Evolutionary conservation across 2,797 vertebrate genomes (phyloP).

Genomic region (Spinibarbus caldwelli): DNA sequence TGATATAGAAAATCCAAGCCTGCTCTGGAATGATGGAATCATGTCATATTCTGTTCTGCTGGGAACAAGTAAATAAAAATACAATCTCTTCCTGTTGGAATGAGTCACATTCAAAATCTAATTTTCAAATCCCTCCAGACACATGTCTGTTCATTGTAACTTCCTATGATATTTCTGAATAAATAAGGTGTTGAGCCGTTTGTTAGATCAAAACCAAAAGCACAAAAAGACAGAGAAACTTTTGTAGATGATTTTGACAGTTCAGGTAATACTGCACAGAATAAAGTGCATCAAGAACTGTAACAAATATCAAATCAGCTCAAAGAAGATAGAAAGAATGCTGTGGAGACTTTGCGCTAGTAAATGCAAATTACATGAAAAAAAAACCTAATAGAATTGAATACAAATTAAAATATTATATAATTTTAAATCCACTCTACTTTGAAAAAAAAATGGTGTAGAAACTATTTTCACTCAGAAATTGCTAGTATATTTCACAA

Average conservation of each 20-base stretch:
- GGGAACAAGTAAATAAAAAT: constrained; percentile 6
- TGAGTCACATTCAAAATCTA: background rate
- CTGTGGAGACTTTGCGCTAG: background rate
- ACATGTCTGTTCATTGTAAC: background rate
- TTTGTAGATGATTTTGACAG: background rate
- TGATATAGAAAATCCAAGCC: background rate
- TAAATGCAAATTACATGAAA: background rate
- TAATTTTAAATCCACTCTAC: background rate
- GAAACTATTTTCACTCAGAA: background rate
- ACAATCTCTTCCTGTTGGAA: background rate
- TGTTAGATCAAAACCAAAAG: background rate
- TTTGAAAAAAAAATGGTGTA: background rate
- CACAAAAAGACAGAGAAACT: background rate
- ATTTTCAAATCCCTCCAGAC: background rate
- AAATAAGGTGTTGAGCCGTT: background rate
- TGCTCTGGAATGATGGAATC: constrained; percentile 15
- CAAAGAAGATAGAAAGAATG: background rate
- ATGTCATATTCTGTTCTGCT: constrained; percentile 2
- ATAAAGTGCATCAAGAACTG: background rate
- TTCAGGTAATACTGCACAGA: background rate
- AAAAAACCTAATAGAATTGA: background rate
- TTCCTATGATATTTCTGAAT: background rate
- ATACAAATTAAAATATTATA: background rate
- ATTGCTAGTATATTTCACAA: background rate
- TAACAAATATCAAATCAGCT: background rate